A percentile compares a stretch with the other conserved stretches of the same genome.
Evolutionary conservation across 37 sponge, comb jelly and placozoan species (phyloP).

Genomic region (Mnemiopsis leidyi): DNA sequence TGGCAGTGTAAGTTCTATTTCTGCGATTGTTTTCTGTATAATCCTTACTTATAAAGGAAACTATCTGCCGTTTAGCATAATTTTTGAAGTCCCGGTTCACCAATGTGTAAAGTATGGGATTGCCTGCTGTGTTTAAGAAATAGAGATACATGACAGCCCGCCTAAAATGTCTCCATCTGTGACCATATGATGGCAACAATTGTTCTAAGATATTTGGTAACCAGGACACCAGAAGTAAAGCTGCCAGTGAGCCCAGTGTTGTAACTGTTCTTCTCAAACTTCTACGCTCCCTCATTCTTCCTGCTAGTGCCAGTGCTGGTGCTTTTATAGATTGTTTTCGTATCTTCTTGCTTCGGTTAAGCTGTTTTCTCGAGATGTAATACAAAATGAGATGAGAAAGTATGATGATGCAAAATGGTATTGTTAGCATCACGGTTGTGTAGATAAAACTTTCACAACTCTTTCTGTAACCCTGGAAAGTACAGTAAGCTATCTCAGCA

Average conservation of each 20-base stretch:
- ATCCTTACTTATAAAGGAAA: conserved; percentile 24
- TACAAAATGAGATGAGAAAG: neutral
- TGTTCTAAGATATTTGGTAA: conserved; percentile 17
- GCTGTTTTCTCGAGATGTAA: neutral
- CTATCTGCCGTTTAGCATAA: conserved; percentile 27
- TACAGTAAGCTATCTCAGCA: neutral
- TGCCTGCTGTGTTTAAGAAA: conserved; percentile 44
- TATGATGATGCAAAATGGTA: neutral
- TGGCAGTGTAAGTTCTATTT: conserved; percentile 40
- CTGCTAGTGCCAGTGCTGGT: neutral
- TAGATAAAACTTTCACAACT: neutral
- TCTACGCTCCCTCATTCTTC: neutral
- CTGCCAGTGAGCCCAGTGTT: conserved; percentile 37
- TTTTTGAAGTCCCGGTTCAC: conserved; percentile 56
- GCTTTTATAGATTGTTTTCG: conserved; percentile 29
- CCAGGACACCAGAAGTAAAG: neutral
- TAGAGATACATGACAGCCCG: conserved; percentile 29
- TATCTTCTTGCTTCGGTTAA: neutral
- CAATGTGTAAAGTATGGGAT: conserved; percentile 43
- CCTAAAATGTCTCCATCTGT: neutral
- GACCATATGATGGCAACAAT: neutral
- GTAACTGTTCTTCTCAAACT: neutral
- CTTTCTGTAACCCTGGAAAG: neutral
- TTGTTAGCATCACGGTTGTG: neutral
- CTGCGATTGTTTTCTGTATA: neutral